These are phyloP conservation scores for Drosophila aff. DNA, from an alignment of 1,140 invertebrate species.

Conservation along the genomic window DNA sequence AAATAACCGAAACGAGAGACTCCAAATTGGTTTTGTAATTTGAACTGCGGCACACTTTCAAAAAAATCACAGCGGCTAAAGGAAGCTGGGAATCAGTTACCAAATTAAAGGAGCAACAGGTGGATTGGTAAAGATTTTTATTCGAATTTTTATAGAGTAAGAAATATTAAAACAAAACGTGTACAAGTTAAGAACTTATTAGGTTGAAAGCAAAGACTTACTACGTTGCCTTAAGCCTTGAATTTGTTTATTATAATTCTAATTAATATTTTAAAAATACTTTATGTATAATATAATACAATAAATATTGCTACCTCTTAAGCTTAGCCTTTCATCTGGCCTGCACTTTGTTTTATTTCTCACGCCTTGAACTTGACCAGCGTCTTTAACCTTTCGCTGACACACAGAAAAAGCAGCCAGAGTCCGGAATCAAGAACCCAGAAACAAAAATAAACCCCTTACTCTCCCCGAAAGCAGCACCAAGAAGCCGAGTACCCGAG, in stretches of 20 bases:
- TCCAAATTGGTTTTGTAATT: slow-evolving; percentile 44
- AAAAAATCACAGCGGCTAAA: not conserved
- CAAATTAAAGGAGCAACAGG: not conserved
- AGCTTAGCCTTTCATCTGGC: not conserved
- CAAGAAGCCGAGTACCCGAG: not conserved
- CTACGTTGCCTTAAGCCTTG: not conserved
- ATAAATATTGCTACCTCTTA: too few relatives aligned
- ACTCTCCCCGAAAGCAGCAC: not conserved
- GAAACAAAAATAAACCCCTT: not conserved
- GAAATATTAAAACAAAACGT: not conserved
- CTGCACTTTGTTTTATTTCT: slow-evolving; percentile 41
- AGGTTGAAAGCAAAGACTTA: too few relatives aligned
- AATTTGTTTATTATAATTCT: not conserved
- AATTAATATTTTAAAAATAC: not conserved
- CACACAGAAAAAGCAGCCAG: slow-evolving; percentile 21
- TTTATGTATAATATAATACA: not conserved
- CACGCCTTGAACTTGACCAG: slow-evolving; percentile 55
- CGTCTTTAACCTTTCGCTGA: slow-evolving; percentile 40
- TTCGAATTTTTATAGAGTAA: not conserved
- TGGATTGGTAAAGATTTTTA: not conserved
- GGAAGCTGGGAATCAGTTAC: not conserved
- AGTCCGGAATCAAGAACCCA: not conserved
- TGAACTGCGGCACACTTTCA: slow-evolving; percentile 29
- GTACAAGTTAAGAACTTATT: not conserved
- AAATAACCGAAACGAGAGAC: slow-evolving; percentile 26